Evolutionary conservation across 2,888 invertebrate species (phyloP).

Genomic region (Lepidocyrtinus sp.): DNA sequence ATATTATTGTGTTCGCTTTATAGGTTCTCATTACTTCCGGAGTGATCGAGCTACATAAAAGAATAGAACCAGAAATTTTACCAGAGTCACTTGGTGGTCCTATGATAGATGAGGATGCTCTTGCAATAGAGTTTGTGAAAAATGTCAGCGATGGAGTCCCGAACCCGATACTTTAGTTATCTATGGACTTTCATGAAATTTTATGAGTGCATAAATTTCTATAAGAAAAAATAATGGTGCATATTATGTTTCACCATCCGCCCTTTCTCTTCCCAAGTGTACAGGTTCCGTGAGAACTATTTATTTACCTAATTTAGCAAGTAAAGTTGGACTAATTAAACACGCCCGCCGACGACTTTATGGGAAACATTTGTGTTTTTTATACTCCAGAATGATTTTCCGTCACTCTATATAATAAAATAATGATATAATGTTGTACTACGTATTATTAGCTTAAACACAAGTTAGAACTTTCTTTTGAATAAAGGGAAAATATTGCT

Average conservation of each 20-base stretch:
- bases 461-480: background rate
- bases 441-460: background rate
- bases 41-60: slow-evolving; percentile 28
- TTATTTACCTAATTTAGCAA: background rate
- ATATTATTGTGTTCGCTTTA: background rate
- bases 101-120: slow-evolving; percentile 2
- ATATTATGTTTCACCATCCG: background rate
- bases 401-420: no score
- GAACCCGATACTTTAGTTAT: background rate
- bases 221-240: background rate
- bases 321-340: no score
- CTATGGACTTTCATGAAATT: background rate
- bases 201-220: background rate
- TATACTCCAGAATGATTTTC: no score
- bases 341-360: no score
- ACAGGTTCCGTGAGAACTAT: background rate
- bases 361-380: no score
- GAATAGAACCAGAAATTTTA: slow-evolving; percentile 19
- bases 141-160: background rate
- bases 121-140: background rate
- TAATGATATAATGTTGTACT: background rate
- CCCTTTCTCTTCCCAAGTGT: background rate
- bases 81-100: slow-evolving; percentile 33
- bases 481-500: background rate
- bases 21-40: slow-evolving; percentile 34